These are phyloP conservation scores for Chelonia mydas DNA, from an alignment of 2,797 vertebrate genomes.

Conservation along the genomic window DNA sequence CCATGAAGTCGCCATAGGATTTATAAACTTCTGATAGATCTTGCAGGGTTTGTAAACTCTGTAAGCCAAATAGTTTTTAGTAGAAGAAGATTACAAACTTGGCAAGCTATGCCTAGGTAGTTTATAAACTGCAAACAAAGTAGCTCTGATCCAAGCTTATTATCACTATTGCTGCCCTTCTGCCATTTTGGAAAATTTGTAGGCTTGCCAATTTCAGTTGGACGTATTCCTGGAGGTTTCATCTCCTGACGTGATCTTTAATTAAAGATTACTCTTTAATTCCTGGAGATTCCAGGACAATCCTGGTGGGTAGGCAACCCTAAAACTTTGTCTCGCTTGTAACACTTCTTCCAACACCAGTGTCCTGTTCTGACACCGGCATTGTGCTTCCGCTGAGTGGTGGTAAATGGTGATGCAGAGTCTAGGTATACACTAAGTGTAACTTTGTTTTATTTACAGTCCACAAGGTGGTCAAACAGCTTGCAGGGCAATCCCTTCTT, in stretches of 20 bases:
- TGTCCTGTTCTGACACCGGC: neutral
- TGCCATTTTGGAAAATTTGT: neutral
- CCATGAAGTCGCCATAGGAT: neutral
- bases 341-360: neutral
- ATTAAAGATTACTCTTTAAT: too few species aligned
- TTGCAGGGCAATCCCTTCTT: neutral
- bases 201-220: neutral
- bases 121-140: neutral
- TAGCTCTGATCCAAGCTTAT: neutral
- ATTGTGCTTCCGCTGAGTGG: too few species aligned
- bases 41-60: neutral
- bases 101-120: neutral
- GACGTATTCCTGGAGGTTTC: neutral
- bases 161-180: neutral
- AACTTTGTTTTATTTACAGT: neutral
- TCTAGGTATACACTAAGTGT: neutral
- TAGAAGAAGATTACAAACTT: neutral
- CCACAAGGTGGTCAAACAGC: neutral
- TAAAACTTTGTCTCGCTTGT: neutral
- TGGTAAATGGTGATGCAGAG: neutral
- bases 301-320: neutral
- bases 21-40: neutral
- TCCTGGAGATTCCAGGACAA: neutral
- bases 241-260: neutral
- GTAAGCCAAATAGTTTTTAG: neutral